A percentile compares a stretch with the other conserved stretches of the same genome.
Conservation (phyloP, 2,797 vertebrate genomes). For the Sebastes jordani region DNA sequence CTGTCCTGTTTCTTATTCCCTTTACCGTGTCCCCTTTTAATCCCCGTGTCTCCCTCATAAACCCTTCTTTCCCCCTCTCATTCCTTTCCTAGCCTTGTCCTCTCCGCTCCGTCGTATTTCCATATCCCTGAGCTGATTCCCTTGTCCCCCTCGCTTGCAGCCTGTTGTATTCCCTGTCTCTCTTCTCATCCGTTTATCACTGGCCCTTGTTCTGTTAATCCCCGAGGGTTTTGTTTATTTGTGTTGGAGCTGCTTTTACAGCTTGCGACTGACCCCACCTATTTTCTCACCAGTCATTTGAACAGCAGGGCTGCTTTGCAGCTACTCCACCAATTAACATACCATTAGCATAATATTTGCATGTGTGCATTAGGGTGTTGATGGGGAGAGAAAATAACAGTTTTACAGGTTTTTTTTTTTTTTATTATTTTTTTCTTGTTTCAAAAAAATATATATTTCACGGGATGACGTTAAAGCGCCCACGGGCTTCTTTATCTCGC, state of each 20-base stretch:
- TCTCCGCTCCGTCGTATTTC: slow-evolving; percentile 43
- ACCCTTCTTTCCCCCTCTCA: slow-evolving; percentile 15
- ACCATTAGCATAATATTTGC: slow-evolving; percentile 88
- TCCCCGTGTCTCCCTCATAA: slow-evolving; percentile 46
- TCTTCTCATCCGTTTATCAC: slow-evolving; percentile 80
- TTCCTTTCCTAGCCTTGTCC: slow-evolving; percentile 14
- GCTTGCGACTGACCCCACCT: slow-evolving; percentile 87
- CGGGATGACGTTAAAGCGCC: slow-evolving; percentile 68
- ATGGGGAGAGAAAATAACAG: slow-evolving; percentile 84
- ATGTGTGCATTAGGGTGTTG: slow-evolving; percentile 87
- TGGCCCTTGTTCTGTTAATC: slow-evolving; percentile 82
- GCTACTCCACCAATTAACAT: slow-evolving; percentile 85
- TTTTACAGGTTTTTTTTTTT: slow-evolving; percentile 64
- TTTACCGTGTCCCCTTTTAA: slow-evolving; percentile 17
- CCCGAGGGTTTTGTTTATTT: slow-evolving; percentile 88
- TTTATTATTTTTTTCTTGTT: slow-evolving; percentile 44
- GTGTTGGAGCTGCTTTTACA: slow-evolving; percentile 86
- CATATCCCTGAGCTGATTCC: slow-evolving; percentile 59
- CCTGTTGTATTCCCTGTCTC: slow-evolving; percentile 70
- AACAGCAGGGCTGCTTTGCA: slow-evolving; percentile 87
- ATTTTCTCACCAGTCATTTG: slow-evolving; percentile 85
- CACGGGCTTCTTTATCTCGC: slow-evolving; percentile 64
- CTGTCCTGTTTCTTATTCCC: slow-evolving; percentile 34
- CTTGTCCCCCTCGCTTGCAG: slow-evolving; percentile 55
- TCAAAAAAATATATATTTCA: slow-evolving; percentile 57